A percentile compares a stretch with the other conserved stretches of the same genome.
These are phyloP conservation scores for Trachelus troglodyta DNA, from an alignment of 2,888 invertebrate species.

Conservation along the genomic window DNA sequence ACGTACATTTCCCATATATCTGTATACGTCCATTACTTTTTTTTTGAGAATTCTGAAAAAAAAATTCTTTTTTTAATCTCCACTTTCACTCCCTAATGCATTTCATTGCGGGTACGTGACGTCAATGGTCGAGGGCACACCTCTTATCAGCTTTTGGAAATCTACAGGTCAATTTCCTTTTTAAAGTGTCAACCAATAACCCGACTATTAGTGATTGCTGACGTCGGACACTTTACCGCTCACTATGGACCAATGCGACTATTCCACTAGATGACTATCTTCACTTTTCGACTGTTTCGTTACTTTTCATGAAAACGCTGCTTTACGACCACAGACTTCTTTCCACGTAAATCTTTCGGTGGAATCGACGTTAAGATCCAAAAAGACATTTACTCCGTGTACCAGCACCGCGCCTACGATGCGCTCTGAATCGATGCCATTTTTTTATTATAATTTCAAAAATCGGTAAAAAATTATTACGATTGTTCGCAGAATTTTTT, in stretches of 20 bases:
- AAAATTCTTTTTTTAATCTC: neutral
- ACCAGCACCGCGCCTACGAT: too few species aligned
- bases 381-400: neutral
- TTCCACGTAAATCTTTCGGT: neutral
- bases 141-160: neutral
- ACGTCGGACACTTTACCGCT: neutral
- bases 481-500: neutral
- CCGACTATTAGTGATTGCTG: neutral
- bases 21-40: neutral
- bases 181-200: neutral
- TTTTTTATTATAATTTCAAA: neutral
- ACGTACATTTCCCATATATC: neutral
- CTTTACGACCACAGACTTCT: neutral
- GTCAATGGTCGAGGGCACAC: neutral
- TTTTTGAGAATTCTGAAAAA: too few species aligned
- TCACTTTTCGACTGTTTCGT: neutral
- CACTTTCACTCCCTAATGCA: neutral
- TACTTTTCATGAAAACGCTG: neutral
- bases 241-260: neutral
- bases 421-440: neutral
- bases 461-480: neutral
- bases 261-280: neutral
- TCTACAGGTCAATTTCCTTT: neutral
- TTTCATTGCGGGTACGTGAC: neutral
- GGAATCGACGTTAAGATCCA: neutral